Evolutionary conservation across 2,888 invertebrate genomes (phyloP), one percentile per base, ranked within the genome.

Genomic region (Carterocephalus palaemon): DNA sequence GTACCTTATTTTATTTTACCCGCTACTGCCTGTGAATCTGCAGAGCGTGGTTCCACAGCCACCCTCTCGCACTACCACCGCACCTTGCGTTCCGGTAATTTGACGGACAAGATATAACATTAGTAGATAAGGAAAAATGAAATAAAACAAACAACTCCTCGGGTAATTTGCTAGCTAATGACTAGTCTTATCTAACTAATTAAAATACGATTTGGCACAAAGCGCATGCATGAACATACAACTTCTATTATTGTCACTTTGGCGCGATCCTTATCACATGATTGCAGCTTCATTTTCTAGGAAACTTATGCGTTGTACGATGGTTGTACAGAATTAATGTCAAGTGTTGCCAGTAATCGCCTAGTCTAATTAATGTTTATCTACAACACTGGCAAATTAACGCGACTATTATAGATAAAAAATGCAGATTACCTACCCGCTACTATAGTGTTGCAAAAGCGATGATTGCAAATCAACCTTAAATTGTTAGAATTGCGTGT

Each of bases 161-260:
- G 70, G 70, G 76, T 71, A 85, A 85, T 83, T 82, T 81, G 70
- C 79, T 67, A 69, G 73, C 79, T 81, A 85, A 85, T 80, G 81
- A 68, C 70, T 48, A 59, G 56, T 61, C 76, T 80, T 83, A 82
- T 83, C 82, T 76, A 50, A 48, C 73, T 83, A 85, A 85, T 85
- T 85, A 85, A 85, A 84, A 83, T 74, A 72, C 82, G 75, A 85
- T 85, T 85, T 84, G 74, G 82, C 78, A 76, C 77, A 76, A 59
- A 58, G 57, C 53, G 51, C 52, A 47, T 29, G 49, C 54, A 50
- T 51, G 33, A 53, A 55, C 53, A 52, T 53, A 54, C 53, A 46
- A 52, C 55, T 56, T 54, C 29, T 36, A 54, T 67, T 70, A 75
- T 75, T 79, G 75, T 78, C 81, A 70, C 75, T 70, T 71, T 63